Percentiles rank a stretch among this genome's conserved stretches.
Evolutionary conservation across 2,797 vertebrate species (phyloP).

Genomic region (Anguilla pacifica): DNA sequence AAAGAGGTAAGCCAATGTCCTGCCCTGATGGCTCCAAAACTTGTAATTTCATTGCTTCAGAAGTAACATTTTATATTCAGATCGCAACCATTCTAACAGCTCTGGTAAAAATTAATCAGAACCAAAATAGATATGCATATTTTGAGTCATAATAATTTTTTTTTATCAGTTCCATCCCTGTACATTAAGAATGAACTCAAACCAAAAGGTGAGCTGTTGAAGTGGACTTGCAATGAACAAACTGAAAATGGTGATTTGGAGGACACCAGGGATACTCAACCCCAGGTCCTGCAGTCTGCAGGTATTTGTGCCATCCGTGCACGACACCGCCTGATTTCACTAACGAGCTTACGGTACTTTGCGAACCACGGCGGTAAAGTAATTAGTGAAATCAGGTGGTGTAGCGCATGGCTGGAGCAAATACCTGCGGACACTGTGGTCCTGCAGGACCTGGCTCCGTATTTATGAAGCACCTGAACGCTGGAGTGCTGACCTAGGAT

Average conservation of each 20-base stretch:
- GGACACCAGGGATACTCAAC: neutral
- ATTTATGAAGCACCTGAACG: neutral
- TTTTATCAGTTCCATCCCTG: neutral
- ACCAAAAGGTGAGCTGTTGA: neutral
- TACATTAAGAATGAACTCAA: neutral
- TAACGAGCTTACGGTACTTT: neutral
- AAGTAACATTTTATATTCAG: neutral
- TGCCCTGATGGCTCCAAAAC: neutral
- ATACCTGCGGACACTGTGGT: neutral
- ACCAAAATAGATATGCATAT: neutral
- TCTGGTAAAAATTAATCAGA: neutral
- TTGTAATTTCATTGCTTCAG: neutral
- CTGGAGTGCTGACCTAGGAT: neutral
- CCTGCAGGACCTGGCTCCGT: neutral
- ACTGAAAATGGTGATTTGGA: neutral
- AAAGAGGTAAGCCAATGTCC: neutral
- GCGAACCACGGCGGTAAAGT: neutral
- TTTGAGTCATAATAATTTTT: neutral
- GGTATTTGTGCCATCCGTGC: no score
- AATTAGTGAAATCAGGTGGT: conserved; percentile 4
- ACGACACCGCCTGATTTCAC: no score
- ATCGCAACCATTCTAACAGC: neutral
- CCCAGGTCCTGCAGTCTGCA: no score
- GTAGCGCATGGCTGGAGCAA: neutral
- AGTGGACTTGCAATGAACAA: neutral